phyloP scores from a whole-genome alignment of 2,113 vertebrate genomes.

The Grammomys surdaster region DNA sequence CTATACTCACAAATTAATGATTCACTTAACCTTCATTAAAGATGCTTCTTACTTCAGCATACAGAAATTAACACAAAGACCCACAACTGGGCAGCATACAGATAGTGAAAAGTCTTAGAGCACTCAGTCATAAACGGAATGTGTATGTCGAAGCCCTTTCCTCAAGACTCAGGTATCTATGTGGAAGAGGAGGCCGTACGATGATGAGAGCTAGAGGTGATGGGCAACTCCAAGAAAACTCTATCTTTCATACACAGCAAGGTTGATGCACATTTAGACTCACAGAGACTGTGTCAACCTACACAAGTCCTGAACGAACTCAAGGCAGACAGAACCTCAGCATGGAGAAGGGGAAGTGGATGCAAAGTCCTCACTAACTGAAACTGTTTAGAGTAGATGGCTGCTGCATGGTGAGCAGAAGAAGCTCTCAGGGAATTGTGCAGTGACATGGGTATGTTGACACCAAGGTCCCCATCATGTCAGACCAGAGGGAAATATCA shows the following conservation, averaged over 20 bases:
- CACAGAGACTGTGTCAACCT: neutral
- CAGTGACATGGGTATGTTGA: neutral
- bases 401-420: neutral
- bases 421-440: neutral
- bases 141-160: neutral
- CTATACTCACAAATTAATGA: neutral
- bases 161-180: neutral
- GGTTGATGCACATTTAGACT: neutral
- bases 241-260: neutral
- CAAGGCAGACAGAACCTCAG: neutral
- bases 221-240: neutral
- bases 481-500: neutral
- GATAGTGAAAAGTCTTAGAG: neutral
- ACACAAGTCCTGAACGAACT: neutral
- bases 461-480: neutral
- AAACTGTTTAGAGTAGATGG: neutral
- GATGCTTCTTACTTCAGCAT: neutral
- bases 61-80: neutral
- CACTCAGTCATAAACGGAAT: neutral
- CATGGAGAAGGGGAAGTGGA: neutral
- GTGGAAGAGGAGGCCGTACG: neutral
- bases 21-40: neutral
- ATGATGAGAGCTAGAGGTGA: neutral
- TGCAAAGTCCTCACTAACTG: neutral
- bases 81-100: neutral